These are phyloP conservation scores for Fragum whitleyi DNA, from an alignment of 2,888 invertebrate species.

Conservation along the genomic window DNA sequence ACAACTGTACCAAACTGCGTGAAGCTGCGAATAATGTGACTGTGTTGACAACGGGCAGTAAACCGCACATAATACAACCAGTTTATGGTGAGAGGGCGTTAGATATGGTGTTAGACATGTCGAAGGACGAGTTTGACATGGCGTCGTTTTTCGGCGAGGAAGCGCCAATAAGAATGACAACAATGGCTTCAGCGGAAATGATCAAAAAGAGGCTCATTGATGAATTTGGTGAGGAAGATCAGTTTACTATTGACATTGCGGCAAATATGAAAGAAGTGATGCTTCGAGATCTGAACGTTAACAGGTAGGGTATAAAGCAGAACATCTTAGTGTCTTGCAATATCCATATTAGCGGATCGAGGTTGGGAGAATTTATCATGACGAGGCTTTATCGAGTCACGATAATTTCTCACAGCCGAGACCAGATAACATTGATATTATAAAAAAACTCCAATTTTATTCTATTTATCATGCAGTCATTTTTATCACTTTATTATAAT, in stretches of 20 bases:
- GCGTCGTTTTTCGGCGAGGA: conserved; percentile 41
- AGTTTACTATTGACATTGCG: conserved; percentile 35
- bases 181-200: conserved; percentile 43
- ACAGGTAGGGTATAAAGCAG: conserved; percentile 8
- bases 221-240: conserved; percentile 38
- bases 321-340: no score
- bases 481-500: no score
- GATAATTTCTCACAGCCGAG: no score
- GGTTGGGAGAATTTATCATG: no score
- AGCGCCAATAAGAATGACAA: conserved; percentile 40
- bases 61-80: conserved; percentile 36
- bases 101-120: conserved; percentile 43
- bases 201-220: conserved; percentile 20
- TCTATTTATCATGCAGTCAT: no score
- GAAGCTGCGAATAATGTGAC: conserved; percentile 47
- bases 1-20: conserved; percentile 46
- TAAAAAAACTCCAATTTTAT: no score
- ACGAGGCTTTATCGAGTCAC: no score
- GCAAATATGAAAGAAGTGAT: conserved; percentile 39
- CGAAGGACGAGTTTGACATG: conserved; percentile 39
- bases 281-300: conserved; percentile 21
- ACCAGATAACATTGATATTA: no score
- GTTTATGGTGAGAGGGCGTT: conserved; percentile 39
- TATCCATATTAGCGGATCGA: no score
- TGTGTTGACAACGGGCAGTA: conserved; percentile 35